These are phyloP conservation scores for Scaeva pyrastri DNA, from an alignment of 2,888 invertebrate genomes.

Conservation along the genomic window DNA sequence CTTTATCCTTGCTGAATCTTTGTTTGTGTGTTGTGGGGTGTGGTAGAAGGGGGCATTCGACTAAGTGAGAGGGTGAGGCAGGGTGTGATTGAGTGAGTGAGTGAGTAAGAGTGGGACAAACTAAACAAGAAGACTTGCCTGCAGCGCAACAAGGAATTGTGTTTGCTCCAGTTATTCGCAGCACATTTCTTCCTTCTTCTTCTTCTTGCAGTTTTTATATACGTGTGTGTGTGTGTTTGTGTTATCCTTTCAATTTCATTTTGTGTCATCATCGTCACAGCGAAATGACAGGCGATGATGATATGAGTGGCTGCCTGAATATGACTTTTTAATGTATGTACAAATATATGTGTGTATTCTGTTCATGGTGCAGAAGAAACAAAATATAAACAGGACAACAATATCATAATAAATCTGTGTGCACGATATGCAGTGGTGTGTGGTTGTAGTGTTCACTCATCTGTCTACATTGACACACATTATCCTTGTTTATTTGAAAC, in stretches of 20 bases:
- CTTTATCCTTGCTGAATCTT: constrained; percentile 49
- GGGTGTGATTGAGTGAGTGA: constrained; percentile 9
- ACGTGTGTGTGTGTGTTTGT: constrained; percentile 29
- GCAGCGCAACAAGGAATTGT: constrained; percentile 54
- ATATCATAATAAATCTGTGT: constrained; percentile 37
- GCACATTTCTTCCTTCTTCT: constrained; percentile 19
- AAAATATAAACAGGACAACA: constrained; percentile 28
- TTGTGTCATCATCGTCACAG: constrained; percentile 47
- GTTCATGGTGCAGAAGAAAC: not conserved
- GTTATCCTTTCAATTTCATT: constrained; percentile 67
- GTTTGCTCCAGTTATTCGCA: constrained; percentile 66
- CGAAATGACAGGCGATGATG: constrained; percentile 66
- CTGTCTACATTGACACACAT: constrained; percentile 63
- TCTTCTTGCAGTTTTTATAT: constrained; percentile 9
- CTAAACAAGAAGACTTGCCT: constrained; percentile 35
- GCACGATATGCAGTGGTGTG: not conserved
- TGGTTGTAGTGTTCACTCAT: constrained; percentile 14
- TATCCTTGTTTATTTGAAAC: constrained; percentile 53
- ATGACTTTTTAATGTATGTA: constrained; percentile 37
- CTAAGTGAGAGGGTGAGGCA: not conserved
- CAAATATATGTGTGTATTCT: not conserved
- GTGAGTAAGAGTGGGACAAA: constrained; percentile 19
- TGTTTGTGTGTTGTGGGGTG: constrained; percentile 15
- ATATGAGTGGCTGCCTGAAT: constrained; percentile 59
- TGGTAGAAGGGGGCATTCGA: not conserved